These are phyloP conservation scores for Stomatorhinus ivindoensis DNA, from an alignment of 2,113 vertebrate genomes.

Conservation along the genomic window DNA sequence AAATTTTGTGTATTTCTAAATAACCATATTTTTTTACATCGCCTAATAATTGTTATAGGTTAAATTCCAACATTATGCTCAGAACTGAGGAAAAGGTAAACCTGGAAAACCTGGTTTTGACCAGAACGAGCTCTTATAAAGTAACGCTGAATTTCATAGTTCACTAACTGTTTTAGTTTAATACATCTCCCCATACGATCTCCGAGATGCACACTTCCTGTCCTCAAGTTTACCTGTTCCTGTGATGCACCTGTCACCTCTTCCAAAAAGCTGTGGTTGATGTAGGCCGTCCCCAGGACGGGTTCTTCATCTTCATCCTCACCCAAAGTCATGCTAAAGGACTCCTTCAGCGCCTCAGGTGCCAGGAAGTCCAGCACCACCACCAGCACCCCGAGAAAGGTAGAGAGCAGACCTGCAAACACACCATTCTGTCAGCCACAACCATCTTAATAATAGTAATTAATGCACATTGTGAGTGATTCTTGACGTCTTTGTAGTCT, in stretches of 20 bases:
- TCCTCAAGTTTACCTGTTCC: neutral
- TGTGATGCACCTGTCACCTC: conserved; percentile 28
- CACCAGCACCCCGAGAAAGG: conserved; percentile 62
- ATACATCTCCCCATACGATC: neutral
- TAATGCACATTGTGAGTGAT: neutral
- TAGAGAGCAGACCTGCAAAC: conserved; percentile 70
- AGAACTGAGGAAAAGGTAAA: neutral
- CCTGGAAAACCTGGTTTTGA: neutral
- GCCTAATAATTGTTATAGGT: neutral
- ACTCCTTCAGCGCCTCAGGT: conserved; percentile 64
- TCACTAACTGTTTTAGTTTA: neutral
- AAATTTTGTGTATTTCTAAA: neutral
- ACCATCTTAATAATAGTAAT: neutral
- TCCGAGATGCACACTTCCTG: neutral
- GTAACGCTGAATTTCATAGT: neutral
- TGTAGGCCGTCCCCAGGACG: conserved; percentile 42
- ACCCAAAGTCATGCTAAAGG: conserved; percentile 60
- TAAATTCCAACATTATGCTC: neutral
- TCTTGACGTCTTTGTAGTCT: neutral
- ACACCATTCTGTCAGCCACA: neutral
- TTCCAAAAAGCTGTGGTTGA: conserved; percentile 54
- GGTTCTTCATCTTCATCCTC: conserved; percentile 53
- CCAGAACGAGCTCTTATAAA: neutral
- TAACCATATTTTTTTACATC: neutral
- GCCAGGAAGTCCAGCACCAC: conserved; percentile 58